Percentiles rank a stretch among this genome's conserved stretches.
Evolutionary conservation across 2,797 vertebrate genomes (phyloP).

Genomic region (Orientallactaga sibirica): DNA sequence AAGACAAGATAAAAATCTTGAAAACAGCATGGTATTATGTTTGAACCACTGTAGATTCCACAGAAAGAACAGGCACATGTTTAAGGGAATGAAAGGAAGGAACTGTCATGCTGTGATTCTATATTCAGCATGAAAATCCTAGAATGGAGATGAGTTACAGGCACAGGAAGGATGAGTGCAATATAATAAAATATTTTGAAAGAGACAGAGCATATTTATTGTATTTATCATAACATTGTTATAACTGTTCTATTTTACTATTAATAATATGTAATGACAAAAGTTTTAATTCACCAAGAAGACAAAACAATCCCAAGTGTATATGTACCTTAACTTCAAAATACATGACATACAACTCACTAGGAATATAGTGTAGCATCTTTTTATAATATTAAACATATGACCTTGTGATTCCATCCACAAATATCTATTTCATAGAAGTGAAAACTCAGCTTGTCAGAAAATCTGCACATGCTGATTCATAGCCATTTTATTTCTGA

Average conservation of each 20-base stretch:
- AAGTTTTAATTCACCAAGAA: not conserved
- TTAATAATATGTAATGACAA: not conserved
- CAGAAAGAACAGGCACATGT: conserved; percentile 12
- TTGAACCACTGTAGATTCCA: not conserved
- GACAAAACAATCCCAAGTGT: not conserved
- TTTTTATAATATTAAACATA: conserved; percentile 23
- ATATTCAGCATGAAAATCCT: conserved; percentile 33
- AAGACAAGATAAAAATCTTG: conserved; percentile 24
- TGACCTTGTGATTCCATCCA: not conserved
- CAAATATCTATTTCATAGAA: conserved; percentile 1
- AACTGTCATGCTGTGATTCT: conserved; percentile 30
- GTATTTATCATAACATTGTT: not conserved
- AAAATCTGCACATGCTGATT: not conserved
- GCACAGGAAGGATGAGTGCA: not conserved
- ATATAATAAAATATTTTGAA: not conserved
- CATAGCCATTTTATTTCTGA: not conserved
- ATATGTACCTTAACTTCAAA: not conserved
- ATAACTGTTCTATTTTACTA: not conserved
- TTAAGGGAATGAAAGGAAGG: conserved; percentile 13
- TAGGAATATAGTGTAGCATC: not conserved
- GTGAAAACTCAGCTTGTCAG: not conserved
- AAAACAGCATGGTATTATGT: not conserved
- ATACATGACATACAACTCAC: not conserved
- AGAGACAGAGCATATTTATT: not conserved
- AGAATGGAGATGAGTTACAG: conserved; percentile 42